Percentiles rank a stretch among this genome's conserved stretches.
Evolutionary conservation across 1,140 invertebrate genomes (phyloP).

Genomic region (Procambarus virginalis): DNA sequence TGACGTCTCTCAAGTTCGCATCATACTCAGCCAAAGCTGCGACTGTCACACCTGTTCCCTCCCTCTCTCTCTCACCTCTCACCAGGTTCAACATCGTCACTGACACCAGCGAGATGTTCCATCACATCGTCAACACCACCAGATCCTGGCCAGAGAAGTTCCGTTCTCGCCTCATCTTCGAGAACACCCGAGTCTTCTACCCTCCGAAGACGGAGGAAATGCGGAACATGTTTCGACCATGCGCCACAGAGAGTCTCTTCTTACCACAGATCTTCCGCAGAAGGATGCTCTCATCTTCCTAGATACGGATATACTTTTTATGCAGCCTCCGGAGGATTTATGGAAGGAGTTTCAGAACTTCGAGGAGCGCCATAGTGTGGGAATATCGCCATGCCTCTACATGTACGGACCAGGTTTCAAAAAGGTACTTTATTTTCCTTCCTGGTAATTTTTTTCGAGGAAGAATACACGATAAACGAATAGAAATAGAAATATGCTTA

Average conservation of each 20-base stretch:
- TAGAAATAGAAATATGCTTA: too few relatives aligned
- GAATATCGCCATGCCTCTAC: background rate
- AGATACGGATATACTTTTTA: slow-evolving; percentile 7
- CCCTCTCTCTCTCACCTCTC: too few relatives aligned
- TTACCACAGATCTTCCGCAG: background rate
- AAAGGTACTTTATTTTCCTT: background rate
- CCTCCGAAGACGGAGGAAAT: background rate
- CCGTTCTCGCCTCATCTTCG: background rate
- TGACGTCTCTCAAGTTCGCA: too few relatives aligned
- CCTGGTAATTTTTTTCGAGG: too few relatives aligned
- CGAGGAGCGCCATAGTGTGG: background rate
- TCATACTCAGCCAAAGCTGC: too few relatives aligned
- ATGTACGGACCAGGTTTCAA: background rate
- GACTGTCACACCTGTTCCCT: too few relatives aligned
- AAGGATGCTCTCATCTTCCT: background rate
- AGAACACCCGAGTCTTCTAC: background rate
- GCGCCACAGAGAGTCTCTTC: slow-evolving; percentile 2
- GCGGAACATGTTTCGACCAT: background rate
- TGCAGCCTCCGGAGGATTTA: background rate
- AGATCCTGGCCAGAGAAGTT: background rate
- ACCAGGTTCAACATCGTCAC: too few relatives aligned
- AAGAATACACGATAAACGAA: too few relatives aligned
- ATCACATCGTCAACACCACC: too few relatives aligned
- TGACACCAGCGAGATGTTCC: too few relatives aligned
- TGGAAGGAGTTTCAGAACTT: background rate